A percentile compares a stretch with the other conserved stretches of the same genome.
phyloP scores from a whole-genome alignment of 2,888 invertebrate species.

The Hemistola chrysoprasaria region DNA sequence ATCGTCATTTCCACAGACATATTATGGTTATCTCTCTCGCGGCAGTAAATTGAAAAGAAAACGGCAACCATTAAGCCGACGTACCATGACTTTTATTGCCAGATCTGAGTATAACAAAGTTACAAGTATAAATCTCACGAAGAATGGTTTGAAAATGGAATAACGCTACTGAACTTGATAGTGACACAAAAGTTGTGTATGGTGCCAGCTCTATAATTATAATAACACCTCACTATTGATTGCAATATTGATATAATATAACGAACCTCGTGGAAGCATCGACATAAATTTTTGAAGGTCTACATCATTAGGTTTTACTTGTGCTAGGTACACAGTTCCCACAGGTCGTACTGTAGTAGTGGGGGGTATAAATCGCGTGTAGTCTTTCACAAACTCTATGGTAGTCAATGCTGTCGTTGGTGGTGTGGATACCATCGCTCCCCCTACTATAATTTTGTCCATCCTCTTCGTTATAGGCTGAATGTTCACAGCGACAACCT shows the following conservation, averaged over 20 bases:
- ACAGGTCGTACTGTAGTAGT: constrained; percentile 36
- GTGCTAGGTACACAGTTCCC: constrained; percentile 30
- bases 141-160: no score
- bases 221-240: no score
- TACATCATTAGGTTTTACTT: constrained; percentile 23
- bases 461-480: constrained; percentile 42
- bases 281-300: constrained; percentile 26
- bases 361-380: constrained; percentile 62
- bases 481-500: constrained; percentile 62
- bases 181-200: no score
- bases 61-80: no score
- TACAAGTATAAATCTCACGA: no score
- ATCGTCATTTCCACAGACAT: no score
- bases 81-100: no score
- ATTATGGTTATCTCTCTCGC: no score
- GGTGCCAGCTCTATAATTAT: no score
- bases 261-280: constrained; percentile 31
- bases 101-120: no score
- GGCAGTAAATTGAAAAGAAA: no score
- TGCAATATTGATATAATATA: neutral
- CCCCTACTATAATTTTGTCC: constrained; percentile 65
- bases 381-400: constrained; percentile 42
- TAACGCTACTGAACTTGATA: no score
- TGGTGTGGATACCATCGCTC: constrained; percentile 49
- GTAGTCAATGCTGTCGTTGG: constrained; percentile 20